Percentiles rank a stretch among this genome's conserved stretches.
These are phyloP conservation scores for Ichneumoninae sp. DNA, from an alignment of 2,888 invertebrate species.

Conservation along the genomic window DNA sequence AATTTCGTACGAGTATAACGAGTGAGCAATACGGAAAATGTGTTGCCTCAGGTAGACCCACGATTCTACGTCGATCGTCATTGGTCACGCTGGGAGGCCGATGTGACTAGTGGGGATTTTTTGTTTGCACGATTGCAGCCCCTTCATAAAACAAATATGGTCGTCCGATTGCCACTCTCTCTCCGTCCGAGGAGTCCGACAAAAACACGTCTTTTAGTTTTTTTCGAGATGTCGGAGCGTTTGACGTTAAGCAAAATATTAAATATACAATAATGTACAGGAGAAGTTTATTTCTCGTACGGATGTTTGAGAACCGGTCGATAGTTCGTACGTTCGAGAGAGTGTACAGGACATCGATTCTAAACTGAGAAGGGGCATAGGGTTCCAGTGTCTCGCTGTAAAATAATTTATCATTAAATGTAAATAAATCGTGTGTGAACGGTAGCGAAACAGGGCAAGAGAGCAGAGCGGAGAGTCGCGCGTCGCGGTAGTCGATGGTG, in stretches of 20 bases:
- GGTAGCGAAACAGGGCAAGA: neutral
- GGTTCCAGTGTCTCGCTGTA: neutral
- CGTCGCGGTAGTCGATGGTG: neutral
- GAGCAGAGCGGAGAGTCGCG: neutral
- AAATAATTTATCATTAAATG: constrained; percentile 26
- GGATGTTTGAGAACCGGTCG: neutral
- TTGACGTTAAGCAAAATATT: constrained; percentile 32
- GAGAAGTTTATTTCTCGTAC: constrained; percentile 19
- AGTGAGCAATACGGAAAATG: neutral
- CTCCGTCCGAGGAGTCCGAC: constrained; percentile 44
- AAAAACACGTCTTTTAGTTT: constrained; percentile 25
- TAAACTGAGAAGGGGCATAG: neutral
- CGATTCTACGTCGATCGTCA: neutral
- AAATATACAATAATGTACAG: constrained; percentile 38
- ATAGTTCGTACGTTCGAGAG: neutral
- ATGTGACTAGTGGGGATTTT: neutral
- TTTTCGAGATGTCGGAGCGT: constrained; percentile 25
- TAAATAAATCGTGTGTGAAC: constrained; percentile 44
- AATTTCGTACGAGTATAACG: neutral
- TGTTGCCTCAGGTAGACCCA: neutral
- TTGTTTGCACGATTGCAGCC: neutral
- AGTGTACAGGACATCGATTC: neutral
- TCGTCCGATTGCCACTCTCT: constrained; percentile 35
- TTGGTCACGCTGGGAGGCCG: neutral
- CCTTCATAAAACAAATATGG: constrained; percentile 57